Conservation (phyloP, 2,797 vertebrate species). For the Dermochelys coriacea region DNA sequence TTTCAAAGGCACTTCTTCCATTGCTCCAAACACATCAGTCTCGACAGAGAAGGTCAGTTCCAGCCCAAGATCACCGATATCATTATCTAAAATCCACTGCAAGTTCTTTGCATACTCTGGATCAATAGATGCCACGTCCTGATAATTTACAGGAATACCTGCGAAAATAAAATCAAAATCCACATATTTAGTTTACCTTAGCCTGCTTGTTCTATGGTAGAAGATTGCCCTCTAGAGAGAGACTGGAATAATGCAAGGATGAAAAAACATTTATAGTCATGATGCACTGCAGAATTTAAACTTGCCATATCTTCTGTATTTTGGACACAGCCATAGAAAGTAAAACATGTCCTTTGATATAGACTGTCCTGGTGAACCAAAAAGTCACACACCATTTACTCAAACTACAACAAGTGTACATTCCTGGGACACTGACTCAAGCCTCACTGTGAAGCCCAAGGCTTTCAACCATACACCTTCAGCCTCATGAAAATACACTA, state of each 20-base stretch:
- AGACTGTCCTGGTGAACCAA: not conserved
- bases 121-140: conserved; percentile 98
- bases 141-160: conserved; percentile 99
- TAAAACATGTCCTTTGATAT: not conserved
- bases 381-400: not conserved
- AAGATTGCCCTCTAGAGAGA: conserved; percentile 84
- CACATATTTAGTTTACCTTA: conserved; percentile 18
- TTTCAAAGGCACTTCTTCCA: conserved; percentile 98
- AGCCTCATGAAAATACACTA: not conserved
- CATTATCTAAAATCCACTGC: conserved; percentile 99
- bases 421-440: not conserved
- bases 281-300: conserved; percentile 6
- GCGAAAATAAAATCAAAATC: conserved; percentile 45
- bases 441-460: not conserved
- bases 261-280: not conserved
- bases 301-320: not conserved
- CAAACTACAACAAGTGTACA: not conserved
- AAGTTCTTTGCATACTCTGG: conserved; percentile 99
- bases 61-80: conserved; percentile 97
- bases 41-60: conserved; percentile 98
- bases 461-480: fast-evolving
- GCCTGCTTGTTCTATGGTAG: conserved; percentile 64
- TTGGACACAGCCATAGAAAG: not conserved
- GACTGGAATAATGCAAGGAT: conserved; percentile 69
- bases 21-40: conserved; percentile 97